These are phyloP conservation scores for Polyploca ridens DNA, from an alignment of 2,888 invertebrate species.

Conservation along the genomic window DNA sequence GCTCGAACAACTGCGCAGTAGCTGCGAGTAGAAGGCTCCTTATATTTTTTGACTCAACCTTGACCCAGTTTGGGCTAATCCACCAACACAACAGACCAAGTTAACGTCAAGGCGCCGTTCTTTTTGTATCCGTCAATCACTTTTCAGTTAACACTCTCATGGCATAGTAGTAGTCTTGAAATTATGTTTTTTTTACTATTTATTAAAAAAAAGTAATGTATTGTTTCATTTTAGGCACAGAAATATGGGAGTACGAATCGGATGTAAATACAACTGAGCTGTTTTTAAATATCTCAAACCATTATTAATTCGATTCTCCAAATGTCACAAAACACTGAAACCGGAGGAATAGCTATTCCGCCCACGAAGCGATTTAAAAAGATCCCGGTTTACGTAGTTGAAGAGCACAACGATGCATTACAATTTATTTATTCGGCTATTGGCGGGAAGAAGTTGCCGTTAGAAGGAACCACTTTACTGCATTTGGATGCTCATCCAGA, in stretches of 20 bases:
- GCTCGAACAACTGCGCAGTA: conserved; percentile 54
- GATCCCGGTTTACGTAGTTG: conserved; percentile 91
- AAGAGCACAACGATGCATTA: conserved; percentile 91
- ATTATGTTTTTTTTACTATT: no score
- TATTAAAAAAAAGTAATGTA: no score
- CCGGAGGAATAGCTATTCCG: conserved; percentile 26
- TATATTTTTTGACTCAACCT: conserved; percentile 50
- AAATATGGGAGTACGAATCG: not conserved
- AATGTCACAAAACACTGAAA: conserved; percentile 33
- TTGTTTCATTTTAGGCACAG: not conserved
- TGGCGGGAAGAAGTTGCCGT: conserved; percentile 91
- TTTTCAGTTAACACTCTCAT: not conserved
- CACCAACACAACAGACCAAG: conserved; percentile 45
- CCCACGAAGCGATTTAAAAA: conserved; percentile 83
- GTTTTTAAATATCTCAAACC: not conserved
- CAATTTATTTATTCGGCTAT: conserved; percentile 91
- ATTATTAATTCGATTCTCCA: not conserved
- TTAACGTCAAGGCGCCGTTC: conserved; percentile 27
- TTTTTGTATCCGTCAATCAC: not conserved
- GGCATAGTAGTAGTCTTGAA: not conserved
- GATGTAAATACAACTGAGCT: not conserved
- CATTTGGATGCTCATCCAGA: conserved; percentile 98
- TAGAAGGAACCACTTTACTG: conserved; percentile 89
- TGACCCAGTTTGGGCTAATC: conserved; percentile 58
- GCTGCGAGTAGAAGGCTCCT: conserved; percentile 42